Evolutionary conservation across 64 coral and sea anemone genomes (phyloP).

Genomic region (Cladopsammia gracilis): DNA sequence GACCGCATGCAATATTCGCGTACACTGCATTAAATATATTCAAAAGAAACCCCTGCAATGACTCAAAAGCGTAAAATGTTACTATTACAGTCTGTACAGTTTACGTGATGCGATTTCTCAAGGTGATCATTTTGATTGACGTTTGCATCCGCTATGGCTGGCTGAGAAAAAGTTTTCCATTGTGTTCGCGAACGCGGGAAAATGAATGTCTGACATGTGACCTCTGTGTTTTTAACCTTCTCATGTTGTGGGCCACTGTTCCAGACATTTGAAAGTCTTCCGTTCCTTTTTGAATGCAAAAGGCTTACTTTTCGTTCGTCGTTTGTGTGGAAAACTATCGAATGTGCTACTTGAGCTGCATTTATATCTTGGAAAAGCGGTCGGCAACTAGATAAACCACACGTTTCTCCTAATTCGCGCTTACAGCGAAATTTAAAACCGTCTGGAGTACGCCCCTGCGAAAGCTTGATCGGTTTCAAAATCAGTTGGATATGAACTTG

Average conservation of each 20-base stretch:
- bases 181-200: conserved; percentile 18
- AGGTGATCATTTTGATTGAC: conserved; percentile 20
- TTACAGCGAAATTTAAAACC: not conserved
- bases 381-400: not conserved
- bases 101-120: conserved; percentile 37
- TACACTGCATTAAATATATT: too few species aligned
- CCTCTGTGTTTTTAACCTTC: not conserved
- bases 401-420: not conserved
- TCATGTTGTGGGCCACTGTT: not conserved
- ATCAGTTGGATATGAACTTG: not conserved
- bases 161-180: not conserved
- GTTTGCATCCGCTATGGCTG: not conserved
- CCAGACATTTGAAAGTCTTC: not conserved
- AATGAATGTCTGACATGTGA: not conserved
- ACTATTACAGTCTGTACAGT: not conserved
- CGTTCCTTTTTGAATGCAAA: not conserved
- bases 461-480: not conserved
- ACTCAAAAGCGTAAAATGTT: too few species aligned
- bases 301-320: not conserved
- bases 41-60: too few species aligned
- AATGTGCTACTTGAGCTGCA: not conserved
- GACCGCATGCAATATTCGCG: too few species aligned
- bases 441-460: not conserved
- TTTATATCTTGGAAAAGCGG: not conserved
- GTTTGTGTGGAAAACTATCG: not conserved